Evolutionary conservation across 2,888 invertebrate genomes (phyloP).

Genomic region (Zygothrica quintamaculata): DNA sequence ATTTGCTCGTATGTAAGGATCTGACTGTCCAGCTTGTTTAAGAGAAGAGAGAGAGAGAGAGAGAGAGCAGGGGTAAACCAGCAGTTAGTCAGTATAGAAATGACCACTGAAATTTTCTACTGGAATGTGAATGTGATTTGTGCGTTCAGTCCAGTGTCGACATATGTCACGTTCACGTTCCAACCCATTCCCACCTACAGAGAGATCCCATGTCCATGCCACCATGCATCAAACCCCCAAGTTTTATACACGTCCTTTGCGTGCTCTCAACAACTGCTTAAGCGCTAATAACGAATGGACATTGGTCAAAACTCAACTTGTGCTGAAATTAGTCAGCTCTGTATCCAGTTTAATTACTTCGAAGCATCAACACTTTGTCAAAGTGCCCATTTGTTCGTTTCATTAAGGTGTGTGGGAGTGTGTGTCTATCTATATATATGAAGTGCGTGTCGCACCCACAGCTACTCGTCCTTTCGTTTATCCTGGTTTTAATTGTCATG

Average conservation of each 20-base stretch:
- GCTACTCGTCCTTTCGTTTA: not conserved
- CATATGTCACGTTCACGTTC: constrained; percentile 61
- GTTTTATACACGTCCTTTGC: not conserved
- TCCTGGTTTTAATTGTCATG: constrained; percentile 63
- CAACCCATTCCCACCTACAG: not conserved
- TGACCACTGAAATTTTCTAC: constrained; percentile 47
- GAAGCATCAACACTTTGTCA: constrained; percentile 83
- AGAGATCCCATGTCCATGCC: no score
- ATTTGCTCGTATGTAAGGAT: not conserved
- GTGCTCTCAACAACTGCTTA: constrained; percentile 77
- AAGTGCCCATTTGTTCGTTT: constrained; percentile 62
- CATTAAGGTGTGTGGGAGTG: constrained; percentile 61
- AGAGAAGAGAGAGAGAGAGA: not conserved
- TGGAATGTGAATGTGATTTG: constrained; percentile 73
- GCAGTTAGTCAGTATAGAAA: constrained; percentile 9
- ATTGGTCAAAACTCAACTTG: constrained; percentile 80
- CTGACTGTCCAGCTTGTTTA: constrained; percentile 2
- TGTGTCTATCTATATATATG: constrained; percentile 19
- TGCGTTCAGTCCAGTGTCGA: constrained; percentile 31
- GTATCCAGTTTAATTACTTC: constrained; percentile 83
- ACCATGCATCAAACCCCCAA: no score
- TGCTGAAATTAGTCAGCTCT: constrained; percentile 77
- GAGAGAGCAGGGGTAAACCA: not conserved
- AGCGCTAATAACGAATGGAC: constrained; percentile 82
- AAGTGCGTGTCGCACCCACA: constrained; percentile 52